Percentiles rank a stretch among this genome's conserved stretches.
phyloP scores from a whole-genome alignment of 1,140 invertebrate genomes.

The Ceratitis capitata region DNA sequence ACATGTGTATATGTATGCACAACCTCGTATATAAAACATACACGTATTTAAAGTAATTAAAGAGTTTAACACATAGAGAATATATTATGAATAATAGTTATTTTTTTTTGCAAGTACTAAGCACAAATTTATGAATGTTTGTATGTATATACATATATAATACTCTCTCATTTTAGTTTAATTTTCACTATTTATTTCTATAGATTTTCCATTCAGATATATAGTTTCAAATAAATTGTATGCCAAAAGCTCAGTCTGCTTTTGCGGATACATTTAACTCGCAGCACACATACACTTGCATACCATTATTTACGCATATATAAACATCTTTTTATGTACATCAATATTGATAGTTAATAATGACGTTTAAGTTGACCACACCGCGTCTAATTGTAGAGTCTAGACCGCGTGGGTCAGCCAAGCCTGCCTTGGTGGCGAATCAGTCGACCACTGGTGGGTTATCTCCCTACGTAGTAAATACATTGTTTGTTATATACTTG shows the following conservation, averaged over 20 bases:
- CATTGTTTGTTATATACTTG: not conserved
- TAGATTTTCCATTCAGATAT: not conserved
- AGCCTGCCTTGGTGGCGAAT: not conserved
- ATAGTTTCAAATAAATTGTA: no score
- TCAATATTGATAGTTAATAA: not conserved
- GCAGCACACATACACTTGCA: not conserved
- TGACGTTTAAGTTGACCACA: constrained; percentile 29
- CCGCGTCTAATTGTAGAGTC: not conserved
- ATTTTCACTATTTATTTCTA: no score
- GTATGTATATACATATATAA: not conserved
- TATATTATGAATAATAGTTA: no score
- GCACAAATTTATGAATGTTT: not conserved
- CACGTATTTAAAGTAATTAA: no score
- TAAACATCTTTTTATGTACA: not conserved
- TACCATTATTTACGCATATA: not conserved
- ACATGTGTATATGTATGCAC: not conserved
- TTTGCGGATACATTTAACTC: not conserved
- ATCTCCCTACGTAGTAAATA: not conserved
- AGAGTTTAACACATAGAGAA: no score
- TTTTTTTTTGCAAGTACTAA: not conserved
- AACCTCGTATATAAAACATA: not conserved
- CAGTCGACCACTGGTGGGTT: not conserved
- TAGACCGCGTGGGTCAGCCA: not conserved
- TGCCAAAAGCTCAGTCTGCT: not conserved
- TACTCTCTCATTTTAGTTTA: not conserved